Evolutionary conservation across 2,888 invertebrate species (phyloP).

Genomic region (Aphodius sticticus): DNA sequence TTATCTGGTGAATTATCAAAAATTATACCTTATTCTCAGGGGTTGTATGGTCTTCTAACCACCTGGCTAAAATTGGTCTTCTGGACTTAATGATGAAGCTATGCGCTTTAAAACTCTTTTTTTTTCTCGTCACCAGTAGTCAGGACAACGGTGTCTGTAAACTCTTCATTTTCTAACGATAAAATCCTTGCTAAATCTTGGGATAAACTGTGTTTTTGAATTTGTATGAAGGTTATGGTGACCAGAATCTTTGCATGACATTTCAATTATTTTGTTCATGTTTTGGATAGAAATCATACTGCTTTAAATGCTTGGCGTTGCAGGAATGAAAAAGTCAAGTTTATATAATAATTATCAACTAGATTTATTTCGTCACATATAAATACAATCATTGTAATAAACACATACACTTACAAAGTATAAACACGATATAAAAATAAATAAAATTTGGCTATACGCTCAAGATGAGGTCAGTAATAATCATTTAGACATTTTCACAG

Average conservation of each 20-base stretch:
- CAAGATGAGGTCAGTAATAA: background rate
- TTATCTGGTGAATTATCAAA: no score
- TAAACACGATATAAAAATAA: conserved; percentile 28
- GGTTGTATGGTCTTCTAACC: conserved; percentile 54
- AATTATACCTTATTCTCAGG: conserved; percentile 49
- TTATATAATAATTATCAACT: background rate
- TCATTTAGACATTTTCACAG: conserved; percentile 29
- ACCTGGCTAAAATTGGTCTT: conserved; percentile 60
- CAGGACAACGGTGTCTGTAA: conserved; percentile 54
- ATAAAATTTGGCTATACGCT: conserved; percentile 1
- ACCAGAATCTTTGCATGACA: no score
- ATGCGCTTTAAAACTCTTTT: conserved; percentile 56
- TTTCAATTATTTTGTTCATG: no score
- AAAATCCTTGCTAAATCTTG: conserved; percentile 62
- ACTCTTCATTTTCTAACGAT: conserved; percentile 49
- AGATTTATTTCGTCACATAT: background rate
- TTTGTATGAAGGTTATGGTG: no score
- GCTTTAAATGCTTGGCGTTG: no score
- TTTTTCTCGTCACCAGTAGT: conserved; percentile 47
- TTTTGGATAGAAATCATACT: no score
- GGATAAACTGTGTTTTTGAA: conserved; percentile 49
- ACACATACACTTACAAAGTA: background rate
- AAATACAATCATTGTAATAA: background rate
- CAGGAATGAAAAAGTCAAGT: no score
- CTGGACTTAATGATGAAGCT: conserved; percentile 62